Conservation (phyloP, 1,140 invertebrate species). For the Sycophila sp. region DNA sequence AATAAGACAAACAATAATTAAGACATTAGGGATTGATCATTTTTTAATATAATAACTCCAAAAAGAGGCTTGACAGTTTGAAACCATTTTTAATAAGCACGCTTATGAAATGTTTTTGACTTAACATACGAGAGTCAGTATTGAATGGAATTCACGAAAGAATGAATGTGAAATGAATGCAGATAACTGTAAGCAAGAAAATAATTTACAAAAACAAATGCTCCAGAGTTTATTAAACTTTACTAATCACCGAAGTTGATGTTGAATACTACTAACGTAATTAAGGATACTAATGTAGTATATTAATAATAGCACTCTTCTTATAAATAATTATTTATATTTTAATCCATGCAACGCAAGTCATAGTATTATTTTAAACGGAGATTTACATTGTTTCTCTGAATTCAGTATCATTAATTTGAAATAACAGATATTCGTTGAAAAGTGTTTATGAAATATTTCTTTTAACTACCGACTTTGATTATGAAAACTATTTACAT, state of each 20-base stretch:
- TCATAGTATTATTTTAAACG: neutral
- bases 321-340: neutral
- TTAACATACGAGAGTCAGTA: neutral
- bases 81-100: no score
- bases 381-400: no score
- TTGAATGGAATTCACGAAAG: neutral
- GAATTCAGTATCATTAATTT: no score
- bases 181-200: no score
- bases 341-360: neutral
- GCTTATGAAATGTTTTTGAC: neutral
- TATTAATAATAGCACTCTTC: neutral
- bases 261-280: no score
- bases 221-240: no score
- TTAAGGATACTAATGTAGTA: no score
- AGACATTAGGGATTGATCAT: no score
- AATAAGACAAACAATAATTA: neutral
- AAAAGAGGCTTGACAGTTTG: neutral
- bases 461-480: neutral
- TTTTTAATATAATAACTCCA: neutral
- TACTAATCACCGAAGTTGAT: no score
- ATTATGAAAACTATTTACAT: conserved; percentile 7
- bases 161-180: neutral
- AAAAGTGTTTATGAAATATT: neutral
- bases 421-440: neutral
- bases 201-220: no score